These are phyloP conservation scores for Syngnathus rostellatus DNA, from an alignment of 2,797 vertebrate genomes.

Conservation along the genomic window DNA sequence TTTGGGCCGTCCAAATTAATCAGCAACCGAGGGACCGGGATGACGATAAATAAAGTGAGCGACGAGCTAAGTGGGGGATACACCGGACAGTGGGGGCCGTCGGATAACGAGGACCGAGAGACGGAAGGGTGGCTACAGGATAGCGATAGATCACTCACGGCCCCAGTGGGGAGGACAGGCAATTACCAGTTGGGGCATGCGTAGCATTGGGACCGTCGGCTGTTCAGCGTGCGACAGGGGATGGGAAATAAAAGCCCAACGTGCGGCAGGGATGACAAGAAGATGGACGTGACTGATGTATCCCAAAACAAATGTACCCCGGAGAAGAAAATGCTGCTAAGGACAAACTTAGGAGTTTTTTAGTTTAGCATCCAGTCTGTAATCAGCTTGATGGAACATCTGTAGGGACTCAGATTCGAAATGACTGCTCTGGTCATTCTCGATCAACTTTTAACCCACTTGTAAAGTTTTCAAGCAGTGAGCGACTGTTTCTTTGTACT, in stretches of 20 bases:
- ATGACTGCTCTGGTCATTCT: background rate
- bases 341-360: background rate
- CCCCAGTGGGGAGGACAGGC: constrained; percentile 62
- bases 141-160: constrained; percentile 52
- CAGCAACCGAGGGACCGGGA: constrained; percentile 8
- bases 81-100: constrained; percentile 24
- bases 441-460: background rate
- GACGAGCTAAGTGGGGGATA: constrained; percentile 24
- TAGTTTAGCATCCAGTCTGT: background rate
- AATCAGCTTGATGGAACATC: background rate
- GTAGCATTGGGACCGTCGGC: constrained; percentile 44
- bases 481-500: background rate
- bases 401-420: background rate
- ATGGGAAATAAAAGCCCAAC: constrained; percentile 23
- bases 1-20: constrained; percentile 2
- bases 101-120: constrained; percentile 46
- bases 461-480: background rate
- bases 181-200: constrained; percentile 66
- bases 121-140: constrained; percentile 35
- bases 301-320: background rate
- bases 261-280: constrained; percentile 12
- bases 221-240: constrained; percentile 16
- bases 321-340: background rate
- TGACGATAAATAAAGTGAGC: constrained; percentile 37
- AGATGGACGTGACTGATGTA: background rate